These are phyloP conservation scores for Sylvilagus floridanus DNA, from an alignment of 2,797 vertebrate genomes.

Conservation along the genomic window DNA sequence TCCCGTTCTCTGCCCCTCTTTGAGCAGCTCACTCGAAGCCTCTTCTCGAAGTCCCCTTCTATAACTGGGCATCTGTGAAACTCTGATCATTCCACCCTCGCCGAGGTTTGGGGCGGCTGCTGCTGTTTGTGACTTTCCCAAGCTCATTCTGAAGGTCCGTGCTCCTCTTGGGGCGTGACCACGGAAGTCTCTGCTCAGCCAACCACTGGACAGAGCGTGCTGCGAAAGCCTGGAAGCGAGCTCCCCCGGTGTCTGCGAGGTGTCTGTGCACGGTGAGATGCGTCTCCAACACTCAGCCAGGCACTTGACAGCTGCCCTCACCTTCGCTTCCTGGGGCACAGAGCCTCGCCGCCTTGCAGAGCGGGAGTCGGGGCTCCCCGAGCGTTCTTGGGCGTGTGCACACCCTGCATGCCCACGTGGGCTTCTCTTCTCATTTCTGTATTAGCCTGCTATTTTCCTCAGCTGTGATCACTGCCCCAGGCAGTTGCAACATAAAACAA, in stretches of 20 bases:
- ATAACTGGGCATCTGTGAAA: not conserved
- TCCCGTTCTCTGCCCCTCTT: not conserved
- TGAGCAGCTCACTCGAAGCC: not conserved
- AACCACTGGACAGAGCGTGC: not conserved
- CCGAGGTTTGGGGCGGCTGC: not conserved
- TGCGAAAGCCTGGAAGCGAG: not conserved
- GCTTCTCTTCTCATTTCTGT: not conserved
- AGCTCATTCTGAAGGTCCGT: not conserved
- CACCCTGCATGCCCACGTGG: not conserved
- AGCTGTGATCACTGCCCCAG: not conserved
- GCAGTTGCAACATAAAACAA: not conserved
- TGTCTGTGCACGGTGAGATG: not conserved
- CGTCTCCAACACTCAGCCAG: not conserved
- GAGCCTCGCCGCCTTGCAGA: not conserved
- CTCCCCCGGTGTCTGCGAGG: not conserved
- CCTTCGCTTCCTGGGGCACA: not conserved
- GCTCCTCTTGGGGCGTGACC: not conserved
- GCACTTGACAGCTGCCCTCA: not conserved
- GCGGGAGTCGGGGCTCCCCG: not conserved
- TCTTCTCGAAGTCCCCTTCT: not conserved
- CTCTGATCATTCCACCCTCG: not conserved
- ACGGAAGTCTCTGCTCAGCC: not conserved
- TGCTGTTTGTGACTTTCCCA: not conserved
- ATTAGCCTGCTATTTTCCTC: not conserved
- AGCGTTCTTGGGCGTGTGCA: not conserved